Evolutionary conservation across 2,797 vertebrate species (phyloP).

Genomic region (Pantherophis alleghaniensis): DNA sequence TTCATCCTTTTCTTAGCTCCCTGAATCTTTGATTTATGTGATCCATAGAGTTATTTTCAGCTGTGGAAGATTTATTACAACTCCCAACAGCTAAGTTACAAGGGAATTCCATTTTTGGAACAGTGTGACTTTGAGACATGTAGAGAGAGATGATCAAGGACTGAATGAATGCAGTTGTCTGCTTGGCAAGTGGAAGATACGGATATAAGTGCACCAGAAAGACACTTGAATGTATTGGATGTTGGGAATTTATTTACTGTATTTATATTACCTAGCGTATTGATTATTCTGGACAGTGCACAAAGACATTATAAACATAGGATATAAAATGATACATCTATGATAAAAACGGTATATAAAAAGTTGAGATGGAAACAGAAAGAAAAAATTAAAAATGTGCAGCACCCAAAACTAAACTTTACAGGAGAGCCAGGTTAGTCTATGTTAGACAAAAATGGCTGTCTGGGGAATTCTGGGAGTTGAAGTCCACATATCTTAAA

Average conservation of each 20-base stretch:
- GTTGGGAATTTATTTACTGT: not conserved
- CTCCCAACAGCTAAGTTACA: slow-evolving; percentile 6
- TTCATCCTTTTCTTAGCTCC: not conserved
- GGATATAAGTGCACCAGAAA: not conserved
- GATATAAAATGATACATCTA: not conserved
- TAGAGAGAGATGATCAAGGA: not conserved
- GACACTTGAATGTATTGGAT: not conserved
- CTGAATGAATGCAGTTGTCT: not conserved
- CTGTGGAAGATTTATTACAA: slow-evolving; percentile 17
- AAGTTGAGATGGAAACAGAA: not conserved
- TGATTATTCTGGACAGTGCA: not conserved
- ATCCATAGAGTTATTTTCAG: slow-evolving; percentile 26
- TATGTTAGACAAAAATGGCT: not conserved
- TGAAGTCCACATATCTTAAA: not conserved
- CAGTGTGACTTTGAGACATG: slow-evolving; percentile 3
- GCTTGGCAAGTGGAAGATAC: not conserved
- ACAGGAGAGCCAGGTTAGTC: not conserved
- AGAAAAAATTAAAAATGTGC: not conserved
- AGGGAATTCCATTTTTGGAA: slow-evolving; percentile 34
- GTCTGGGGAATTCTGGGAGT: not conserved
- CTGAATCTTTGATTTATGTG: not conserved
- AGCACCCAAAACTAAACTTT: not conserved
- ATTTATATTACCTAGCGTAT: not conserved
- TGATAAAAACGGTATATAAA: not conserved
- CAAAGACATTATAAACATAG: not conserved